phyloP scores from a whole-genome alignment of 2,888 invertebrate species.

The Dascillus cervinus region DNA sequence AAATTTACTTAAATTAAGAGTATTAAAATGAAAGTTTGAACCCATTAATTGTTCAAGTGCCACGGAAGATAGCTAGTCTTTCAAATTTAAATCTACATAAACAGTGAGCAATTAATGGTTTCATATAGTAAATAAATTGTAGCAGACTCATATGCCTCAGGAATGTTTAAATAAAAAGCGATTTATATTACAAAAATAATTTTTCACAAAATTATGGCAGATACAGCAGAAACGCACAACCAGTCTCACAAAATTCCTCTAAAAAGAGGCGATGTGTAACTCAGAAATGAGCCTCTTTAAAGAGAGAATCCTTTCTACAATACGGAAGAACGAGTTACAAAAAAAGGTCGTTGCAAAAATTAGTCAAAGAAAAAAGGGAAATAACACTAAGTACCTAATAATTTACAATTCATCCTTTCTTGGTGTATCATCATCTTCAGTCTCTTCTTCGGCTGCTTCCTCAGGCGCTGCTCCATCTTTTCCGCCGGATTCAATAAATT shows the following conservation, averaged over 20 bases:
- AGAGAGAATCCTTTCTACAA: slow-evolving; percentile 14
- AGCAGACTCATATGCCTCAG: too few relatives aligned
- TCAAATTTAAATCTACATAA: too few relatives aligned
- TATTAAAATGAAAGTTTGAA: too few relatives aligned
- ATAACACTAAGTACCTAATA: slow-evolving; percentile 12
- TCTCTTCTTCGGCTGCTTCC: slow-evolving; percentile 53
- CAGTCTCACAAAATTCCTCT: slow-evolving; percentile 30
- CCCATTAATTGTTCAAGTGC: too few relatives aligned
- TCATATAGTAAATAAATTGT: too few relatives aligned
- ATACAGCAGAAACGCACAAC: slow-evolving; percentile 23
- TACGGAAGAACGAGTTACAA: slow-evolving; percentile 5
- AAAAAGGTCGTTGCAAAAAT: not conserved
- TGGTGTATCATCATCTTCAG: slow-evolving; percentile 66
- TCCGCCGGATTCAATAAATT: slow-evolving; percentile 91
- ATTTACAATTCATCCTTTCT: slow-evolving; percentile 73
- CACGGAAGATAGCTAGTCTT: too few relatives aligned
- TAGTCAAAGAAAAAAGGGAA: slow-evolving; percentile 7
- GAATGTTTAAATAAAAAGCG: too few relatives aligned
- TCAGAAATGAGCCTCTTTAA: slow-evolving; percentile 1
- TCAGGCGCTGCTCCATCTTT: slow-evolving; percentile 64
- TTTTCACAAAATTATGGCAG: slow-evolving; percentile 6
- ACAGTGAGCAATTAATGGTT: too few relatives aligned
- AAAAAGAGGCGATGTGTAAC: slow-evolving; percentile 12
- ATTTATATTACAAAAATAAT: not conserved
- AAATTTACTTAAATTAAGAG: too few relatives aligned